A percentile compares a stretch with the other conserved stretches of the same genome.
phyloP scores from a whole-genome alignment of 1,140 invertebrate species.

The Calephelis virginiensis region DNA sequence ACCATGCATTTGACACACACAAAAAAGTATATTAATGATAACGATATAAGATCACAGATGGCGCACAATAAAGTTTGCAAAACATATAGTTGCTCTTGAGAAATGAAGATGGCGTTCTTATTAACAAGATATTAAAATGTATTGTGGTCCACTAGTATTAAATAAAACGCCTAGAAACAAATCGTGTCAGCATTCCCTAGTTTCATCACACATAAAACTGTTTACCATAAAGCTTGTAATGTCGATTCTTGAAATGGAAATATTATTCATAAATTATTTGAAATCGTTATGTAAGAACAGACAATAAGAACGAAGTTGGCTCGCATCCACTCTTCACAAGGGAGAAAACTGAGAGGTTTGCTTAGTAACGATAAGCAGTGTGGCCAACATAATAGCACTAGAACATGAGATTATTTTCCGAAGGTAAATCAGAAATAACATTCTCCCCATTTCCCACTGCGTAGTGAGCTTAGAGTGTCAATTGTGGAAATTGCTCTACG shows the following conservation, averaged over 20 bases:
- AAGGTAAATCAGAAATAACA: conserved; percentile 13
- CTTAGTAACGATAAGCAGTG: conserved; percentile 14
- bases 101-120: too few relatives aligned
- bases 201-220: neutral
- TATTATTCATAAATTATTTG: conserved; percentile 35
- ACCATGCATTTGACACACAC: too few relatives aligned
- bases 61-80: too few relatives aligned
- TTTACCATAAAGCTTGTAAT: neutral
- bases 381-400: conserved; percentile 13
- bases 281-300: conserved; percentile 30
- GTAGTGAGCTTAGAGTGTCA: neutral
- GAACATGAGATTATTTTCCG: conserved; percentile 13
- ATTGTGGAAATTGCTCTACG: neutral
- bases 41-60: too few relatives aligned
- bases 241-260: conserved; percentile 22
- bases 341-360: conserved; percentile 27
- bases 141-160: too few relatives aligned
- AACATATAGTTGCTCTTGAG: too few relatives aligned
- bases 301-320: conserved; percentile 29
- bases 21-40: too few relatives aligned
- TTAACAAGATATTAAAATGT: too few relatives aligned
- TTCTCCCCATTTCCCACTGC: neutral
- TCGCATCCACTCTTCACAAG: conserved; percentile 24
- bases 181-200: neutral
- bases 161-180: neutral